phyloP scores from a whole-genome alignment of 2,797 vertebrate genomes.

The Trematomus bernacchii region DNA sequence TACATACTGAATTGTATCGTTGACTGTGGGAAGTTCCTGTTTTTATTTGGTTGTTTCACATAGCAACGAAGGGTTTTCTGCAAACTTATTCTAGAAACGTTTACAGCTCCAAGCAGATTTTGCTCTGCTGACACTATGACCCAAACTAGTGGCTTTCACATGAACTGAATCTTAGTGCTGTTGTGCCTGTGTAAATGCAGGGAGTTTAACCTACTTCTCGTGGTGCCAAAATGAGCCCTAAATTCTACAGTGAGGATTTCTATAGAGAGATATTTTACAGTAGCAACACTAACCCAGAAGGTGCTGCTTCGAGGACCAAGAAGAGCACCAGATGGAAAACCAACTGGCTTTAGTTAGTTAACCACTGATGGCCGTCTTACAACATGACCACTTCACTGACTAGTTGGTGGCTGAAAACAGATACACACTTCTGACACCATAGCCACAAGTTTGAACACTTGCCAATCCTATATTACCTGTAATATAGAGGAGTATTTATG shows the following conservation, averaged over 20 bases:
- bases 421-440: slow-evolving; percentile 28
- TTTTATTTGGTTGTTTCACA: background rate
- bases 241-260: slow-evolving; percentile 15
- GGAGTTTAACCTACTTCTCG: slow-evolving; percentile 18
- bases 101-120: background rate
- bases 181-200: slow-evolving; percentile 33
- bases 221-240: slow-evolving; percentile 53
- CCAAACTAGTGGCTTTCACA: background rate
- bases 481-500: slow-evolving; percentile 64
- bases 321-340: slow-evolving; percentile 15
- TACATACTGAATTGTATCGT: background rate
- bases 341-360: slow-evolving; percentile 14
- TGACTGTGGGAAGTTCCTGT: background rate
- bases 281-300: slow-evolving; percentile 49
- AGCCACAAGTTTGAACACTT: slow-evolving; percentile 45
- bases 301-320: slow-evolving; percentile 45
- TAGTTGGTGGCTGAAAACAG: background rate
- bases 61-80: background rate
- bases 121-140: background rate
- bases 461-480: slow-evolving; percentile 47
- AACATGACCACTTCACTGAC: slow-evolving; percentile 26
- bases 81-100: slow-evolving; percentile 12
- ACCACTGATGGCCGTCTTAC: slow-evolving; percentile 5
- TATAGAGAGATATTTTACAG: slow-evolving; percentile 23
- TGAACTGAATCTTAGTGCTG: slow-evolving; percentile 12